Conservation (phyloP, 2,113 vertebrate species). For the Rhea pennata region DNA sequence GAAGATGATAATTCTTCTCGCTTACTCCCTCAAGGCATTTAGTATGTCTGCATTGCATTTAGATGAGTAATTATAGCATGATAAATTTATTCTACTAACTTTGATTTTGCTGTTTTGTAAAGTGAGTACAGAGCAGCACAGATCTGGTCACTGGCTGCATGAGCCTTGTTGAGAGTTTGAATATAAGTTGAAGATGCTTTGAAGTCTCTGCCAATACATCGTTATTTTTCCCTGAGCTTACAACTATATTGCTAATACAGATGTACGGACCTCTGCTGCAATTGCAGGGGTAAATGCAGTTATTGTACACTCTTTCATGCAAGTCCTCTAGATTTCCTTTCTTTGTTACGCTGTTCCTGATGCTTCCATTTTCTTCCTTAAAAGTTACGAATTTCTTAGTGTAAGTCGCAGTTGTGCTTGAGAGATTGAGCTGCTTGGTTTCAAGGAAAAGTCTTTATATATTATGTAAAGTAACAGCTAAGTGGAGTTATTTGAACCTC, state of each 20-base stretch:
- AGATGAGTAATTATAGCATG: background rate
- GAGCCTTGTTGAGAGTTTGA: background rate
- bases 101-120: background rate
- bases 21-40: background rate
- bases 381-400: background rate
- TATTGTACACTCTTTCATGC: fast-evolving
- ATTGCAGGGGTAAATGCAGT: background rate
- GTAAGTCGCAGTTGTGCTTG: background rate
- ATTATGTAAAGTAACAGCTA: background rate
- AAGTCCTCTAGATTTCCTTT: background rate
- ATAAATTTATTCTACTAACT: background rate
- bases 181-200: background rate
- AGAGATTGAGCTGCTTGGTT: background rate
- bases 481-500: background rate
- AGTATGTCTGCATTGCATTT: background rate
- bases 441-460: background rate
- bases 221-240: background rate
- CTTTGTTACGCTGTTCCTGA: background rate
- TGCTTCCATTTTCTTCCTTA: slow-evolving; percentile 20
- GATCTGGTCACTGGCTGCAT: background rate
- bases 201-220: background rate
- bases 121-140: background rate
- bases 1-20: background rate
- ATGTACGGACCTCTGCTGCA: background rate
- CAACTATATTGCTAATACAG: background rate